A percentile compares a stretch with the other conserved stretches of the same genome.
Evolutionary conservation across 2,888 invertebrate species (phyloP).

Genomic region (Nemurella pictetii): DNA sequence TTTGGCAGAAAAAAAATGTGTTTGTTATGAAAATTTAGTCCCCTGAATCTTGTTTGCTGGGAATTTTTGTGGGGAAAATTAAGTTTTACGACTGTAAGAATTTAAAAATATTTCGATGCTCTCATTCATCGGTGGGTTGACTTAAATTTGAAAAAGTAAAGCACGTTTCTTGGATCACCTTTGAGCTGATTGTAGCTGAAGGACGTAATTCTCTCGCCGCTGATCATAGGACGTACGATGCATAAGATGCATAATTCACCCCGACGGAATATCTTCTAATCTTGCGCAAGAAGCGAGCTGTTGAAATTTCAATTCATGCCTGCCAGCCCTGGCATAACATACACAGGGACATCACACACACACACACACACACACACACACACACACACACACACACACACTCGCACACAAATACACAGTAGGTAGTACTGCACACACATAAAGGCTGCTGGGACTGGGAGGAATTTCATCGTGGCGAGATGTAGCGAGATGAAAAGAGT

Average conservation of each 20-base stretch:
- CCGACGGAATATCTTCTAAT: not conserved
- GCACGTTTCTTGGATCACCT: no score
- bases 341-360: not conserved
- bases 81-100: not conserved
- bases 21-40: not conserved
- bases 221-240: no score
- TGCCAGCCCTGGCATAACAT: not conserved
- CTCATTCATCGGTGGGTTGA: no score
- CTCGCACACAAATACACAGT: no score
- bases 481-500: constrained; percentile 40
- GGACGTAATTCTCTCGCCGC: no score
- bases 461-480: constrained; percentile 37
- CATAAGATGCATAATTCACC: not conserved
- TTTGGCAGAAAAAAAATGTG: not conserved
- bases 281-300: not conserved
- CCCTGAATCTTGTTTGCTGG: not conserved
- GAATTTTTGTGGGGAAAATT: not conserved
- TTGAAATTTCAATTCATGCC: not conserved
- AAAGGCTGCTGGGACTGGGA: constrained; percentile 28
- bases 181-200: no score
- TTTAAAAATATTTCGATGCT: no score
- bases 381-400: no score
- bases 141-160: no score
- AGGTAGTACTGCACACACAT: not conserved
- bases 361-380: no score